Conservation (phyloP, 2,113 vertebrate genomes). For the cattle (Bos taurus) region ARS-UCD2.0 NC_037351.1:15203001-15203500, state of each 20-base stretch:
- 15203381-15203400: conserved; percentile 88
- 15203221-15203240: not conserved
- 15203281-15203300: conserved; percentile 53
- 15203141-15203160: not conserved
- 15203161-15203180: not conserved
- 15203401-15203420: conserved; percentile 87
- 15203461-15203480: conserved; percentile 78
- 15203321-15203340: conserved; percentile 84
- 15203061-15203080: not conserved
- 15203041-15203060: not conserved
- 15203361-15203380: conserved; percentile 90
- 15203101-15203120: not conserved
- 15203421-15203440: conserved; percentile 85
- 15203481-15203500: conserved; percentile 86
- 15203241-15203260: not conserved
- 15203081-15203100: not conserved
- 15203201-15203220: not conserved
- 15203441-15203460: conserved; percentile 85
- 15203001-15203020: not conserved
- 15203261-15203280: rapidly evolving
- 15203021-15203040: not conserved
- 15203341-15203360: conserved; percentile 89
- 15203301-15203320: conserved; percentile 83
- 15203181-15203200: not conserved
- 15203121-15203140: not conserved